phyloP scores from a whole-genome alignment of 53 echinoderm and acorn worm genomes.

The Echinometra lucunter region DNA sequence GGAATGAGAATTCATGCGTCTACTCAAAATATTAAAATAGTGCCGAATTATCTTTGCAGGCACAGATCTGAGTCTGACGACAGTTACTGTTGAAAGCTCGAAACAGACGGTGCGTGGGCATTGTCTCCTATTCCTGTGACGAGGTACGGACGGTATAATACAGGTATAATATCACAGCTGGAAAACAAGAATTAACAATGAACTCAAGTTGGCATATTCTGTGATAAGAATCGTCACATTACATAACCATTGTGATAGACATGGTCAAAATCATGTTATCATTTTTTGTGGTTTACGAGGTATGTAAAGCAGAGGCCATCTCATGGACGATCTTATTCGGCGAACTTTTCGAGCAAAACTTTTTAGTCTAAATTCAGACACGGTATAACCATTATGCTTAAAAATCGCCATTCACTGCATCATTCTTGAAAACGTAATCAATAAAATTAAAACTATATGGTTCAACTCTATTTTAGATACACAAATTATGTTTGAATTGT shows the following conservation, averaged over 20 bases:
- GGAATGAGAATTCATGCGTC: too few species aligned
- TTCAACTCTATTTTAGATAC: not conserved
- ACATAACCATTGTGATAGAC: not conserved
- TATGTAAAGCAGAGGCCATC: not conserved
- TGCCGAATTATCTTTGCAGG: too few species aligned
- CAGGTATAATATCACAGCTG: too few species aligned
- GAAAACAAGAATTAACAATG: not conserved
- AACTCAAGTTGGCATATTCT: not conserved
- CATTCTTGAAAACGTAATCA: not conserved
- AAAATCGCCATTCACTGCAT: not conserved
- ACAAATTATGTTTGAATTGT: too few species aligned
- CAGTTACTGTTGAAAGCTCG: too few species aligned
- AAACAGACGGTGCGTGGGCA: too few species aligned
- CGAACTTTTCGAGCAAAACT: not conserved
- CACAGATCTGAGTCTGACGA: too few species aligned
- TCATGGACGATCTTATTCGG: not conserved
- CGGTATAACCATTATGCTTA: not conserved
- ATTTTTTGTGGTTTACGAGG: not conserved
- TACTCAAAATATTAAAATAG: too few species aligned
- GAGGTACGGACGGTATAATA: too few species aligned
- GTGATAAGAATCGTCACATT: not conserved
- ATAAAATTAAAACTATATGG: not conserved
- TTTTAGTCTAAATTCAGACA: constrained; percentile 3
- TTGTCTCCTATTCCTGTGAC: too few species aligned
- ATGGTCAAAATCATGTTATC: not conserved